phyloP scores from a whole-genome alignment of 1,140 invertebrate species.

The Scaptomyza graminum region DNA sequence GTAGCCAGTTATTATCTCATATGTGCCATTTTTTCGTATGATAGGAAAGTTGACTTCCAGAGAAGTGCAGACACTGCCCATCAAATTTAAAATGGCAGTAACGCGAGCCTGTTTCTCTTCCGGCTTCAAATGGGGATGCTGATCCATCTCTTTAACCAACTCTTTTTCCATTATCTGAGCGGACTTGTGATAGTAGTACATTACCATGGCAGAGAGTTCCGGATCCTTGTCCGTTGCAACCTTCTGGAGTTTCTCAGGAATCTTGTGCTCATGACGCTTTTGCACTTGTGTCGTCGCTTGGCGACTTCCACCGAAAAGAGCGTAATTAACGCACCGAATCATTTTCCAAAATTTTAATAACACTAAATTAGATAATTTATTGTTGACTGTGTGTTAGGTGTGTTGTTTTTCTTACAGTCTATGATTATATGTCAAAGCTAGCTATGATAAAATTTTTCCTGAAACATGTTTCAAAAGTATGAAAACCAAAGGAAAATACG shows the following conservation, averaged over 20 bases:
- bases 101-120: constrained; percentile 88
- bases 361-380: neutral
- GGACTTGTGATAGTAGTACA: constrained; percentile 89
- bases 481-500: too few relatives aligned
- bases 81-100: constrained; percentile 88
- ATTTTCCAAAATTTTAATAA: constrained; percentile 8
- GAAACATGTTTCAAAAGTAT: constrained; percentile 6
- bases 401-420: neutral
- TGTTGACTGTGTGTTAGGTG: neutral
- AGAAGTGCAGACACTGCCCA: constrained; percentile 90
- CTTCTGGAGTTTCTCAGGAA: constrained; percentile 86
- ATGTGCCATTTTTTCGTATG: constrained; percentile 89
- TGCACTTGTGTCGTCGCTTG: neutral
- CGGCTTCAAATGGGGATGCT: constrained; percentile 85
- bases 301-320: neutral
- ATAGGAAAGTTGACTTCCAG: constrained; percentile 93
- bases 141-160: constrained; percentile 87
- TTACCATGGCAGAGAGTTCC: constrained; percentile 89
- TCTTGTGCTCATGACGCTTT: constrained; percentile 84
- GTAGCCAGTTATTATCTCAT: constrained; percentile 92
- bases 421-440: neutral
- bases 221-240: constrained; percentile 87
- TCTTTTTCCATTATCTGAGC: constrained; percentile 87
- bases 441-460: neutral
- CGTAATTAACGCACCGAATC: constrained; percentile 12